These are phyloP conservation scores for Strigops habroptila DNA, from an alignment of 2,113 vertebrate genomes.

Conservation along the genomic window DNA sequence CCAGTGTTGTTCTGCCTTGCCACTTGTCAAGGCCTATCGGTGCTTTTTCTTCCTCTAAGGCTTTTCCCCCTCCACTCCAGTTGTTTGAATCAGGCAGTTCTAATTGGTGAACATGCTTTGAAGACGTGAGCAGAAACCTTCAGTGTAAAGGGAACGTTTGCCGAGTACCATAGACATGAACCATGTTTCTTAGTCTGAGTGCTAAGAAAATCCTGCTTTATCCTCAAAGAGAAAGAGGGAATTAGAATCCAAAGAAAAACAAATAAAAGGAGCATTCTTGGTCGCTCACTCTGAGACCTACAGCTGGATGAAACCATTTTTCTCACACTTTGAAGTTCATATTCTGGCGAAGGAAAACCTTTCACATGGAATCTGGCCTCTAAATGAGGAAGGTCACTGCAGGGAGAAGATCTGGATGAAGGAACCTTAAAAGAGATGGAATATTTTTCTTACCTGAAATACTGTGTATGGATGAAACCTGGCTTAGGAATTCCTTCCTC, in stretches of 20 bases:
- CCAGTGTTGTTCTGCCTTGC: background rate
- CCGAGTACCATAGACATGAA: background rate
- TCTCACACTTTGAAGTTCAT: constrained; percentile 14
- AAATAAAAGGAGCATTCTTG: constrained; percentile 20
- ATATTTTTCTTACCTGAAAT: background rate
- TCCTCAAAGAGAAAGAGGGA: background rate
- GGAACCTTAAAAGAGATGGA: background rate
- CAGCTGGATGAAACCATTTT: background rate
- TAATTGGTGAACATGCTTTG: background rate
- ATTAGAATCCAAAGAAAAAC: constrained; percentile 41
- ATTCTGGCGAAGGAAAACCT: background rate
- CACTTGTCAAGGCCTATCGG: background rate
- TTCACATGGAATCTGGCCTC: background rate
- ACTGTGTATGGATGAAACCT: background rate
- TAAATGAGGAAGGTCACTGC: background rate
- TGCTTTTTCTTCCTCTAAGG: background rate
- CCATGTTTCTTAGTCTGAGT: background rate
- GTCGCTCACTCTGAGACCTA: background rate
- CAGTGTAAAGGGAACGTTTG: background rate
- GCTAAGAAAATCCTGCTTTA: constrained; percentile 24
- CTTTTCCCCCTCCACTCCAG: background rate
- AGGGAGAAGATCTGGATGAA: background rate
- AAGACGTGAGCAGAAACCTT: background rate
- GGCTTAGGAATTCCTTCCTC: background rate
- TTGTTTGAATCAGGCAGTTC: background rate